These are phyloP conservation scores for Aspidiotus destructor DNA, from an alignment of 2,888 invertebrate genomes.

Conservation along the genomic window DNA sequence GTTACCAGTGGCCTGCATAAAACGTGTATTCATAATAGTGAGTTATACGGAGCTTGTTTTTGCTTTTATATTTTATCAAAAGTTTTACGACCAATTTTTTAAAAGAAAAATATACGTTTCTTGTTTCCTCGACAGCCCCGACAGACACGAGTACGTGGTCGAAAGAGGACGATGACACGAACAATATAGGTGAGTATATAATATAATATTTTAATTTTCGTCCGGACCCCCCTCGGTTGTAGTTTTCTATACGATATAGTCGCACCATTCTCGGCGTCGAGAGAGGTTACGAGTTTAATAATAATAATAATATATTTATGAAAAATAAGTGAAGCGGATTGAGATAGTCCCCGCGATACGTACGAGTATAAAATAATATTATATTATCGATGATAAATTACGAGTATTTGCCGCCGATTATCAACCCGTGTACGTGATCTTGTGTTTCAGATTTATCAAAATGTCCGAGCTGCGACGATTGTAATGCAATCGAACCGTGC, in stretches of 20 bases:
- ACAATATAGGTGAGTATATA: constrained; percentile 6
- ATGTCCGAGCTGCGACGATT: constrained; percentile 2
- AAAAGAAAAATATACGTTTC: background rate
- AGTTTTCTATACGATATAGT: no score
- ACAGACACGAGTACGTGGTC: background rate
- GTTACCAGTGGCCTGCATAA: constrained; percentile 52
- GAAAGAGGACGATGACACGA: background rate
- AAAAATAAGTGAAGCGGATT: no score
- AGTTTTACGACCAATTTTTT: background rate
- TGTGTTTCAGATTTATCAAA: constrained; percentile 13
- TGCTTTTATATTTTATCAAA: background rate
- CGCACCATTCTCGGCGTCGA: no score
- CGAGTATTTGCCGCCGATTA: no score
- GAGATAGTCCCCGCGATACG: no score
- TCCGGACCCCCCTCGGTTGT: no score
- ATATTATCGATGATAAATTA: no score
- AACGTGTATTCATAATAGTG: constrained; percentile 39
- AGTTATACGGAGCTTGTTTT: constrained; percentile 9
- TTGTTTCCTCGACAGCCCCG: background rate
- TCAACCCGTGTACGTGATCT: background rate
- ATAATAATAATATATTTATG: no score
- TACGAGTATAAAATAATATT: no score
- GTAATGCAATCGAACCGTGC: background rate
- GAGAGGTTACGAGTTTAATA: no score
- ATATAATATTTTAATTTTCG: background rate